Evolutionary conservation across 2,797 vertebrate species (phyloP).

Genomic region (Gallinago solitaria): DNA sequence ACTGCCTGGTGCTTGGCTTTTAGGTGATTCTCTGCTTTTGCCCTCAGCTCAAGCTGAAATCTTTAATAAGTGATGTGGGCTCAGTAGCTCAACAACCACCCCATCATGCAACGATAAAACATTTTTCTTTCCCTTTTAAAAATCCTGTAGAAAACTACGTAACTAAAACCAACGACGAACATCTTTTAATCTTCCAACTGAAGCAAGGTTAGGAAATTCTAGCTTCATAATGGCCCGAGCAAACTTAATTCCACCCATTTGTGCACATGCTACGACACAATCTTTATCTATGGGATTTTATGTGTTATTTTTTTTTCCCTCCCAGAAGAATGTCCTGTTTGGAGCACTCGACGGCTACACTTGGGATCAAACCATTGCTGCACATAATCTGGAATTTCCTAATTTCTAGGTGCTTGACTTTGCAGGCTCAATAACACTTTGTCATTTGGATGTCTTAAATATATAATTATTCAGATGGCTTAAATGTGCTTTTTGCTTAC

Average conservation of each 20-base stretch:
- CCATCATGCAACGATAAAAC: background rate
- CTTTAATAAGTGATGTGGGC: background rate
- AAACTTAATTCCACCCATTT: background rate
- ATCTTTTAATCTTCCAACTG: background rate
- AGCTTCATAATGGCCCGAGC: background rate
- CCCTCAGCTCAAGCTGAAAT: background rate
- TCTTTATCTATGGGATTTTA: background rate
- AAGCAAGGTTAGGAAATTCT: background rate
- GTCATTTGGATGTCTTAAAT: constrained; percentile 19
- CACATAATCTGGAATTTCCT: background rate
- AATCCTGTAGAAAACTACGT: background rate
- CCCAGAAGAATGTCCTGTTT: background rate
- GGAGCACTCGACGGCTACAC: background rate
- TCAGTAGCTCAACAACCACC: background rate
- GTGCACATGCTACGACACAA: background rate
- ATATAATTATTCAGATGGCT: constrained; percentile 43
- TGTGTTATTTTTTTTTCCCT: background rate
- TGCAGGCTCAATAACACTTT: background rate
- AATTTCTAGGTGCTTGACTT: constrained; percentile 13
- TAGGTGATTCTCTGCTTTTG: background rate
- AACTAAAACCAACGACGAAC: background rate
- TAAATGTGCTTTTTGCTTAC: constrained; percentile 56
- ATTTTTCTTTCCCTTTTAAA: constrained; percentile 6
- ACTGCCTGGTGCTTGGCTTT: background rate
- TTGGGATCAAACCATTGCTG: background rate